These are phyloP conservation scores for Octodon degus DNA, from an alignment of 2,113 vertebrate genomes.

Conservation along the genomic window DNA sequence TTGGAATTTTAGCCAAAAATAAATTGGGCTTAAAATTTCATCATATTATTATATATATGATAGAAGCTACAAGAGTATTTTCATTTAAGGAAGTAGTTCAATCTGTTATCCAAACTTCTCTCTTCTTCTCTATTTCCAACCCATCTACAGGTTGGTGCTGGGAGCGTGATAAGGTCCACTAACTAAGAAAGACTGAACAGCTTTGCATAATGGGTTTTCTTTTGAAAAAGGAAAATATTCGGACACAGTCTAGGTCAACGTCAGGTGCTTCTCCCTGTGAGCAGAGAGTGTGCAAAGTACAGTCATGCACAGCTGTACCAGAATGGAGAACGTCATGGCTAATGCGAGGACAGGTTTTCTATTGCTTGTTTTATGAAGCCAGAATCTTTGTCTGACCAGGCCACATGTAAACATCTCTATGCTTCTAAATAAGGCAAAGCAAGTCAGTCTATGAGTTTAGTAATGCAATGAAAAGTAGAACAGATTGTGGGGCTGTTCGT, in stretches of 20 bases:
- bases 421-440: not conserved
- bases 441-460: not conserved
- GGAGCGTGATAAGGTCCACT: not conserved
- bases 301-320: not conserved
- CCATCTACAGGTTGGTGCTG: not conserved
- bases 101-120: not conserved
- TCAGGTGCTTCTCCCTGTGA: fast-evolving
- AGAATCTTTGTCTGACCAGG: not conserved
- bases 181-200: not conserved
- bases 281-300: not conserved
- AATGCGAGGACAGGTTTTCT: not conserved
- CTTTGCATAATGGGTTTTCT: not conserved
- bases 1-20: not conserved
- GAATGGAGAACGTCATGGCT: not conserved
- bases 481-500: not conserved
- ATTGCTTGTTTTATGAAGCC: not conserved
- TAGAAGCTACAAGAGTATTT: not conserved
- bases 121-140: not conserved
- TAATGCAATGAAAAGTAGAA: not conserved
- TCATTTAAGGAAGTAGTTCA: not conserved
- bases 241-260: not conserved
- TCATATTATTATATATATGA: no score
- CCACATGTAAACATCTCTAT: not conserved
- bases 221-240: not conserved
- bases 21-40: not conserved